phyloP scores from a whole-genome alignment of 2,113 vertebrate genomes.

The Bucco capensis region DNA sequence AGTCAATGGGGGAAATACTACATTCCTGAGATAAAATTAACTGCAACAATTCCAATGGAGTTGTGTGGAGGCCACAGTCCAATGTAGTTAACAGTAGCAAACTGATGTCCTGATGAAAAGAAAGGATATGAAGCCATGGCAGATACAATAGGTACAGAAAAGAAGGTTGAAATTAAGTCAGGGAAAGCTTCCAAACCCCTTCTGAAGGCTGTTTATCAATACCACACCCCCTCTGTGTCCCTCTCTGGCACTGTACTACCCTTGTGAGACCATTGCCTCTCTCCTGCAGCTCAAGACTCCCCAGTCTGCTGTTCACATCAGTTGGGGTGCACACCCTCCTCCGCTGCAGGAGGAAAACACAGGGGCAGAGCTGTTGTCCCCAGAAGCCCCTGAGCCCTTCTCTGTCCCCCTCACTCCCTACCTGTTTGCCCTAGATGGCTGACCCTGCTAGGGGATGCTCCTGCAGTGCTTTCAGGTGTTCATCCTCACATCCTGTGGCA shows the following conservation, averaged over 20 bases:
- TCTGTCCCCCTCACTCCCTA: background rate
- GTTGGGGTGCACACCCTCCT: background rate
- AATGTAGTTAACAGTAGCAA: conserved; percentile 34
- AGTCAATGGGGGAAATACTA: background rate
- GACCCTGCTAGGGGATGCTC: background rate
- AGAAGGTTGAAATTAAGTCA: background rate
- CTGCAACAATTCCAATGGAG: conserved; percentile 41
- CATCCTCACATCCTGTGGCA: background rate
- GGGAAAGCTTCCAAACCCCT: background rate
- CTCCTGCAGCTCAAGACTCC: fast-evolving
- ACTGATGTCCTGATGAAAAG: conserved; percentile 33
- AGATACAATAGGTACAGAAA: conserved; percentile 7
- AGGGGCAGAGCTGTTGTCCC: background rate
- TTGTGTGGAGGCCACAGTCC: background rate
- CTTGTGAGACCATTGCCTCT: background rate
- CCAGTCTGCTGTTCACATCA: fast-evolving
- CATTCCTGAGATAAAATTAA: conserved; percentile 32
- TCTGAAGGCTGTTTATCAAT: background rate
- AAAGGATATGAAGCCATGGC: conserved; percentile 19
- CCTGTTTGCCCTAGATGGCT: background rate
- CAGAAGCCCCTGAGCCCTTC: too few species aligned
- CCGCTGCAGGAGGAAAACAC: background rate
- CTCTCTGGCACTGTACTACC: background rate
- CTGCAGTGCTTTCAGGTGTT: background rate
- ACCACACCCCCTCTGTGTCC: background rate